These are phyloP conservation scores for Myripristis jacobus DNA, from an alignment of 2,797 vertebrate genomes.

Conservation along the genomic window DNA sequence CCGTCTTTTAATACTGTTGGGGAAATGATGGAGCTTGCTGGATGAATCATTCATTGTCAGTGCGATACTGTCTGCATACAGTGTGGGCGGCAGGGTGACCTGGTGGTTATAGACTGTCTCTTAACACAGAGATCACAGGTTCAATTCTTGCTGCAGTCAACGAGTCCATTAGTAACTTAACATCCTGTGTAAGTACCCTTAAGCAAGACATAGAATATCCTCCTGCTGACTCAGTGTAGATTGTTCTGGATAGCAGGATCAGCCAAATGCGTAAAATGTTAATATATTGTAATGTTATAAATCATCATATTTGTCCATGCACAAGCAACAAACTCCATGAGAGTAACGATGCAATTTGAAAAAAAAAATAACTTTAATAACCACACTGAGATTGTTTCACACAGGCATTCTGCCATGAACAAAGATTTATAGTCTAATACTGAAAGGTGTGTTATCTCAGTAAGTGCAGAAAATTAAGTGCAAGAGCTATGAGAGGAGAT, in stretches of 20 bases:
- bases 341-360: slow-evolving; percentile 8
- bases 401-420: slow-evolving; percentile 4
- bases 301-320: neutral
- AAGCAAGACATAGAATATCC: no score
- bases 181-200: no score
- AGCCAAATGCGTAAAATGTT: no score
- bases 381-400: slow-evolving; percentile 14
- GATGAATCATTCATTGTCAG: slow-evolving; percentile 1
- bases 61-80: neutral
- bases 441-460: slow-evolving; percentile 19
- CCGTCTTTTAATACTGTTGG: neutral
- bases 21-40: neutral
- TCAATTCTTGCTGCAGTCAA: neutral
- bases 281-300: no score
- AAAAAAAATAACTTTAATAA: slow-evolving; percentile 35
- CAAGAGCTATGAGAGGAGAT: slow-evolving; percentile 21
- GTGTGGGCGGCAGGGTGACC: slow-evolving; percentile 1
- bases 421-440: slow-evolving; percentile 3
- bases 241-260: no score
- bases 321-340: neutral
- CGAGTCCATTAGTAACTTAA: no score
- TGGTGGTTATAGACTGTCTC: neutral
- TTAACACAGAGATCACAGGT: neutral
- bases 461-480: slow-evolving; percentile 56
- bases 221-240: no score